Evolutionary conservation across 2,888 invertebrate species (phyloP).

Genomic region (Nomada flava): DNA sequence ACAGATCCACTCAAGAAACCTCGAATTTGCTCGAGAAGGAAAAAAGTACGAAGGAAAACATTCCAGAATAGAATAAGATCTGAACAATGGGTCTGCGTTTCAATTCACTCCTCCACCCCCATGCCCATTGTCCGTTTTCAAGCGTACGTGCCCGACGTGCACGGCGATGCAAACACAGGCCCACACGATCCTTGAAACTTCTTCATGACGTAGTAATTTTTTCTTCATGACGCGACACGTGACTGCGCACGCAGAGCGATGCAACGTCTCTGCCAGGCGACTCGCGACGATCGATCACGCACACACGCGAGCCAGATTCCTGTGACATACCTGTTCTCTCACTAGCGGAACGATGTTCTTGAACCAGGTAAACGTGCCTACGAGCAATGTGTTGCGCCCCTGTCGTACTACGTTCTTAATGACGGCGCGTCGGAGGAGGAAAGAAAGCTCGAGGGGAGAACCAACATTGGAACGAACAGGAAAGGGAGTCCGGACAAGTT

Average conservation of each 20-base stretch:
- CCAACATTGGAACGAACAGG: conserved; percentile 2
- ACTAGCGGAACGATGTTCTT: conserved; percentile 34
- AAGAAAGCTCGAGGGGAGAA: conserved; percentile 22
- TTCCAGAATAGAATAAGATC: neutral
- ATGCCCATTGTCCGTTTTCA: conserved; percentile 28
- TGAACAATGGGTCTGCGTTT: conserved; percentile 25
- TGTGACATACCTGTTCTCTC: conserved; percentile 31
- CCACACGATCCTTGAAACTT: conserved; percentile 65
- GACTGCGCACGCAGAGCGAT: conserved; percentile 71
- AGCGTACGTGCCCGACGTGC: conserved; percentile 35
- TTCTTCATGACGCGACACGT: conserved; percentile 68
- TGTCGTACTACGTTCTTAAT: conserved; percentile 13
- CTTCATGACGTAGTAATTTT: conserved; percentile 62
- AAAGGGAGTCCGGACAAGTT: conserved; percentile 7
- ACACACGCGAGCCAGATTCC: conserved; percentile 63
- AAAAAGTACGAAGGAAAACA: neutral
- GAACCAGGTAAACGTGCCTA: conserved; percentile 48
- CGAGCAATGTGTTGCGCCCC: conserved; percentile 23
- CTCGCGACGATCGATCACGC: conserved; percentile 78
- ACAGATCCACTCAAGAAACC: neutral
- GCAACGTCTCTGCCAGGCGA: conserved; percentile 60
- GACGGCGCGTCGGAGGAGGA: conserved; percentile 5
- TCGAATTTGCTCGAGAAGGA: neutral
- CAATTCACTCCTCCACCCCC: neutral
- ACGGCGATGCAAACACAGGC: conserved; percentile 15